Percentiles rank a stretch among this genome's conserved stretches.
Evolutionary conservation across 2,113 vertebrate genomes (phyloP).

Genomic region (Chlamydotis undulata): DNA sequence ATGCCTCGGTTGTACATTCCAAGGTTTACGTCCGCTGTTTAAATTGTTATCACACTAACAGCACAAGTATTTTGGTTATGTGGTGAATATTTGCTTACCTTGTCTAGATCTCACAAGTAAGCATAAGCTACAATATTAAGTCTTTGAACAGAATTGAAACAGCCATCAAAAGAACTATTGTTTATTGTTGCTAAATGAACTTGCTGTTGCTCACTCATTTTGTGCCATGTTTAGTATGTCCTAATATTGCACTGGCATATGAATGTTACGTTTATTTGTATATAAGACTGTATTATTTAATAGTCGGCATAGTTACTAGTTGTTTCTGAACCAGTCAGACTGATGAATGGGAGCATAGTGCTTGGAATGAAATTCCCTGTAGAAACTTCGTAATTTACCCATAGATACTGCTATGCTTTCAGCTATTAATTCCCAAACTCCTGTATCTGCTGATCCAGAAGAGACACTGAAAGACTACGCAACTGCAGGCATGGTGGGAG

Average conservation of each 20-base stretch:
- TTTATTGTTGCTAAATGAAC: neutral
- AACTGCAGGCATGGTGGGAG: constrained; percentile 66
- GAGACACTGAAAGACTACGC: neutral
- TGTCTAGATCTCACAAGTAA: neutral
- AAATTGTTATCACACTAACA: neutral
- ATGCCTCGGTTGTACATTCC: neutral
- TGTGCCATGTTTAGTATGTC: neutral
- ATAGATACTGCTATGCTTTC: constrained; percentile 49
- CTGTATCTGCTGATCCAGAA: constrained; percentile 47
- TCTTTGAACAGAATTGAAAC: neutral
- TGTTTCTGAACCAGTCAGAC: neutral
- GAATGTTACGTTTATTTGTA: neutral
- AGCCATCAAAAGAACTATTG: neutral
- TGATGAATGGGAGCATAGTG: neutral
- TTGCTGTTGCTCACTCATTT: neutral
- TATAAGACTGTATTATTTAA: neutral
- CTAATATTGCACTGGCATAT: neutral
- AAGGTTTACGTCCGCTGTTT: neutral
- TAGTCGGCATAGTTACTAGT: neutral
- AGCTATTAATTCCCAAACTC: constrained; percentile 58
- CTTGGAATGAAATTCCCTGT: neutral
- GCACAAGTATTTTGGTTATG: neutral
- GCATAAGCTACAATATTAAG: neutral
- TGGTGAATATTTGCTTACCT: neutral
- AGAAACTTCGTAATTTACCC: constrained; percentile 17